A percentile compares a stretch with the other conserved stretches of the same genome.
Evolutionary conservation across 1,140 invertebrate genomes (phyloP).

Genomic region (Drosophila micromelanica): DNA sequence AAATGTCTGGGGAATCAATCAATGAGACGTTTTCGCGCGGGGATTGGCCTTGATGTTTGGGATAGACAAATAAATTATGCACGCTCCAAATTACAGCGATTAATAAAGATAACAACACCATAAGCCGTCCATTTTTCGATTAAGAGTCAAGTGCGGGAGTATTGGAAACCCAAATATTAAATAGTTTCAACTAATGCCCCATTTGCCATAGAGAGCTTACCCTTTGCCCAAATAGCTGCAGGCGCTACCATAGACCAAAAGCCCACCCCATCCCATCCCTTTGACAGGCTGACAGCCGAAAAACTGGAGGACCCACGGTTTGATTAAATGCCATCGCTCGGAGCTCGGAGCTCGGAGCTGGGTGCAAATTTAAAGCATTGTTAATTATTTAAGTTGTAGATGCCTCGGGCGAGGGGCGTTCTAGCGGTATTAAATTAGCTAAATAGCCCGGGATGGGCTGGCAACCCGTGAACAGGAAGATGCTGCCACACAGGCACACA

Average conservation of each 20-base stretch:
- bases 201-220: not conserved
- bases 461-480: slow-evolving; percentile 26
- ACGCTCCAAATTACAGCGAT: too few relatives aligned
- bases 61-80: not conserved
- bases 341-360: slow-evolving; percentile 6
- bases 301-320: slow-evolving; percentile 14
- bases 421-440: slow-evolving; percentile 47
- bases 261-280: not conserved
- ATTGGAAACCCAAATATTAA: too few relatives aligned
- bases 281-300: not conserved
- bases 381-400: slow-evolving; percentile 72
- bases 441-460: slow-evolving; percentile 31
- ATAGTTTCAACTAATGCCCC: too few relatives aligned
- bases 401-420: slow-evolving; percentile 4
- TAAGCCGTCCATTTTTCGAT: too few relatives aligned
- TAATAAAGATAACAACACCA: too few relatives aligned
- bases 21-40: not conserved
- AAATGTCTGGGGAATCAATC: slow-evolving; percentile 31
- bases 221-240: not conserved
- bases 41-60: not conserved
- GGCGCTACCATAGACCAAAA: not conserved
- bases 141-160: too few relatives aligned
- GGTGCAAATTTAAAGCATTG: slow-evolving; percentile 57
- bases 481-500: slow-evolving; percentile 20
- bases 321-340: slow-evolving; percentile 29